Base-by-base conservation (phyloP, 2,797 vertebrate species). In the Buphagus erythrorhynchus region DNA sequence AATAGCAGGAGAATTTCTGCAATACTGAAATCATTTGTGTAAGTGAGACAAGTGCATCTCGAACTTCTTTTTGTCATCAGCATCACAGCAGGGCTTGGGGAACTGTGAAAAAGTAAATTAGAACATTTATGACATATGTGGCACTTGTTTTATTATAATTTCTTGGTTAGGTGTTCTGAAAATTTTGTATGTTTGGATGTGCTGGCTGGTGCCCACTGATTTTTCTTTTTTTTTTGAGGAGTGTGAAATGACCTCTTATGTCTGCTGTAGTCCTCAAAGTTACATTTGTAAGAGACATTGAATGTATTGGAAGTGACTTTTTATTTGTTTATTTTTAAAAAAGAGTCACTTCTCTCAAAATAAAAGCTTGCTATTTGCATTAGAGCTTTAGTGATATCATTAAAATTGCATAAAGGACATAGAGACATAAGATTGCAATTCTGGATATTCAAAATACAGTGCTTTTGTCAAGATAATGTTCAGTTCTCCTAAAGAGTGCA, bases 11-110 rank as follows among this genome's bases (percentile, higher is more conserved):
- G 68, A 61, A 92, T 83, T 76, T 73, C 74, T 59, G 45, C 81
- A 54, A 68, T 72, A 62, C 59, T 79, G 58, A 82, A 58, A 49
- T 80, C 5, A 33, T 81, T 94, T 94, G 16, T 20, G 14, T 29
- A 13, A 52, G 40, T 52, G 21, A 93, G 49, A 24, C 22, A 89
- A 69, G 40, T 91, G 72, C 57, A 28, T 91, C 45, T 76, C 90
- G 77, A 92, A 77, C 54, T 95, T 69, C 33, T 66, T 19, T 78
- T 92, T 89, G 61, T 96, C 31, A 77, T 86, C 38, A 74, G 59
- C 67, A 76, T 40, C 25, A 55, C 74, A 90, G n/a, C 48, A 83
- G 55, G 31, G 16, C 62, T 65, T 83, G 59, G 51, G 31, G 38
- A 88, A 2, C 55, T 88, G 51, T 79, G 49, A 90, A 91, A 74